Conservation (phyloP, 2,888 invertebrate genomes). For the Aproaerema taeniolella region DNA sequence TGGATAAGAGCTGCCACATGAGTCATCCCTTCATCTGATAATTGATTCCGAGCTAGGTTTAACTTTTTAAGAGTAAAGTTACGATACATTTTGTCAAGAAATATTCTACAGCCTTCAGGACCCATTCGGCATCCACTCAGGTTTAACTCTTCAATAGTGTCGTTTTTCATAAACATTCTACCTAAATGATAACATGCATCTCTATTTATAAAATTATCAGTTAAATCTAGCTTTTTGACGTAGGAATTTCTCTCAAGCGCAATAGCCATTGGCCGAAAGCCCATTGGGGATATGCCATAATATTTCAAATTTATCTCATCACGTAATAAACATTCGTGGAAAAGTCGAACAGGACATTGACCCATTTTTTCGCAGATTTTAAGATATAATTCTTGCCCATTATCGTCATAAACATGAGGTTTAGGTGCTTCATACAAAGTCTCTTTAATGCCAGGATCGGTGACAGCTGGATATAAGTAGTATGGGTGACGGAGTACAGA, state of each 20-base stretch:
- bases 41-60: slow-evolving; percentile 27
- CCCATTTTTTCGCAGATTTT: slow-evolving; percentile 34
- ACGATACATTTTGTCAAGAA: slow-evolving; percentile 23
- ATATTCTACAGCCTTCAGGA: slow-evolving; percentile 22
- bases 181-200: slow-evolving; percentile 37
- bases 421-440: slow-evolving; percentile 28
- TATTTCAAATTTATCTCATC: slow-evolving; percentile 33
- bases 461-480: slow-evolving; percentile 33
- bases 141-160: slow-evolving; percentile 26
- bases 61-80: slow-evolving; percentile 27
- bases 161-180: slow-evolving; percentile 29
- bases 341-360: slow-evolving; percentile 28
- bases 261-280: slow-evolving; percentile 25
- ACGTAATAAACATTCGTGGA: slow-evolving; percentile 32
- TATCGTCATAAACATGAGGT: not conserved
- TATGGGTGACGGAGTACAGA: slow-evolving; percentile 27
- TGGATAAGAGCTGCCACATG: slow-evolving; percentile 26
- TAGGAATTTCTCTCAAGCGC: slow-evolving; percentile 26
- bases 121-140: slow-evolving; percentile 34
- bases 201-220: slow-evolving; percentile 32
- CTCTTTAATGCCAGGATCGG: slow-evolving; percentile 36
- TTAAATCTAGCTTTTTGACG: slow-evolving; percentile 30
- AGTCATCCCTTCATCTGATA: slow-evolving; percentile 28
- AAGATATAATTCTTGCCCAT: slow-evolving; percentile 33
- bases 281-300: slow-evolving; percentile 30